These are phyloP conservation scores for Ophion slaviceki DNA, from an alignment of 2,888 invertebrate genomes.

Conservation along the genomic window DNA sequence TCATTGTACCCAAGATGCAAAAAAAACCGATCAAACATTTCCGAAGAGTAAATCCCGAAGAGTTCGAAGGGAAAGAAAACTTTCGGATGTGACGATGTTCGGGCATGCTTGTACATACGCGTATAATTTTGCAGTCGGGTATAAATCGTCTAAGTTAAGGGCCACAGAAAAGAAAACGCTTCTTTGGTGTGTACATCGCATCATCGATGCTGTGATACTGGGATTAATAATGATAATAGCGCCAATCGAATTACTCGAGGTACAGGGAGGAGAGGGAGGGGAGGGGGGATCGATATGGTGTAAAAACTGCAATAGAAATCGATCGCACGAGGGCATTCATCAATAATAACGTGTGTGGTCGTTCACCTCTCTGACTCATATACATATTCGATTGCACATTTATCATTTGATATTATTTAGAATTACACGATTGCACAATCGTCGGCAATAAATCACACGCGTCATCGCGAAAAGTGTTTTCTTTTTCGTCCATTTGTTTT, in stretches of 20 bases:
- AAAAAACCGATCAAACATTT: conserved; percentile 22
- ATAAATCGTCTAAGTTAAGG: conserved; percentile 55
- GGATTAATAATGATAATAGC: conserved; percentile 48
- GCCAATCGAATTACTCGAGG: not conserved
- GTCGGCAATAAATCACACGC: conserved; percentile 43
- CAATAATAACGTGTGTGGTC: conserved; percentile 31
- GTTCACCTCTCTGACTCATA: conserved; percentile 44
- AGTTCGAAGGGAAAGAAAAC: not conserved
- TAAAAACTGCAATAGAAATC: conserved; percentile 16
- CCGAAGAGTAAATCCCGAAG: not conserved
- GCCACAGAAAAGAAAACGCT: conserved; percentile 40
- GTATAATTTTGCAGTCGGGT: conserved; percentile 15
- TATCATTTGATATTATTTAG: conserved; percentile 46
- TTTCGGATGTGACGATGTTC: not conserved
- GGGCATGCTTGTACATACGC: conserved; percentile 9
- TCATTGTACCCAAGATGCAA: conserved; percentile 42
- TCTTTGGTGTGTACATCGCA: conserved; percentile 47
- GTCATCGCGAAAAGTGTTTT: conserved; percentile 6
- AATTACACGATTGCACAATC: conserved; percentile 48
- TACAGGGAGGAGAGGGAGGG: not conserved
- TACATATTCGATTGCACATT: conserved; percentile 32
- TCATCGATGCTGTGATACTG: conserved; percentile 63
- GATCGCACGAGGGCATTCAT: conserved; percentile 57
- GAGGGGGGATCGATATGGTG: conserved; percentile 1
- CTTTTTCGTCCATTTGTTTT: not conserved